Evolutionary conservation across 64 coral and sea anemone genomes (phyloP).

Genomic region (Cladopsammia gracilis): DNA sequence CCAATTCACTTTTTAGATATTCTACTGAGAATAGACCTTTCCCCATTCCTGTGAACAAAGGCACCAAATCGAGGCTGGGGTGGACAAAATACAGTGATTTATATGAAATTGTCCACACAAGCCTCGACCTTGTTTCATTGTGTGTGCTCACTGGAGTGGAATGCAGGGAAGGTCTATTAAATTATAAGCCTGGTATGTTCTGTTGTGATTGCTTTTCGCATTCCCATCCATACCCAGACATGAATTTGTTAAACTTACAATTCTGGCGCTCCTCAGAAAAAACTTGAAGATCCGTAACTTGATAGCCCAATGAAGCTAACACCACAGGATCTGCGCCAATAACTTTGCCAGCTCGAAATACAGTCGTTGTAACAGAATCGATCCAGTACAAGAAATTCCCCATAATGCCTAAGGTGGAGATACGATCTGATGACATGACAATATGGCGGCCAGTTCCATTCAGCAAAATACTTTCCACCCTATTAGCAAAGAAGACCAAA

Average conservation of each 20-base stretch:
- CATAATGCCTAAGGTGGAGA: slow-evolving; percentile 52
- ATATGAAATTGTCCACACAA: too few species aligned
- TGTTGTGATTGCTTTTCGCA: too few species aligned
- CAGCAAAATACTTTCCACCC: slow-evolving; percentile 68
- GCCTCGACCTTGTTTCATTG: too few species aligned
- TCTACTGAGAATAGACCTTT: too few species aligned
- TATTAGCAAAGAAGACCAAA: slow-evolving; percentile 8
- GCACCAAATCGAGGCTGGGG: too few species aligned
- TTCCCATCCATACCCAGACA: too few species aligned
- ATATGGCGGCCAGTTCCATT: slow-evolving; percentile 79
- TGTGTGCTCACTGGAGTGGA: too few species aligned
- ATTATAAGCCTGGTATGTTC: too few species aligned
- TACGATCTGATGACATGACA: not conserved
- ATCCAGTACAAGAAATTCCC: slow-evolving; percentile 80
- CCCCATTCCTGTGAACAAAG: too few species aligned
- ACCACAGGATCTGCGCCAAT: slow-evolving; percentile 53
- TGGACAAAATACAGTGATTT: too few species aligned
- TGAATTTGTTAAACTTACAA: slow-evolving; percentile 45
- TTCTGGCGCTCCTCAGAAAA: slow-evolving; percentile 80
- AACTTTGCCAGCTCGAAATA: slow-evolving; percentile 69
- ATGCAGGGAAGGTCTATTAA: too few species aligned
- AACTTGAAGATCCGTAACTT: slow-evolving; percentile 72
- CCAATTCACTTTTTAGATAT: too few species aligned
- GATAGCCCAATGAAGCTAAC: slow-evolving; percentile 26
- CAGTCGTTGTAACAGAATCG: slow-evolving; percentile 29